phyloP scores from a whole-genome alignment of 2,797 vertebrate species.

The Oryzias dopingdopingensis region DNA sequence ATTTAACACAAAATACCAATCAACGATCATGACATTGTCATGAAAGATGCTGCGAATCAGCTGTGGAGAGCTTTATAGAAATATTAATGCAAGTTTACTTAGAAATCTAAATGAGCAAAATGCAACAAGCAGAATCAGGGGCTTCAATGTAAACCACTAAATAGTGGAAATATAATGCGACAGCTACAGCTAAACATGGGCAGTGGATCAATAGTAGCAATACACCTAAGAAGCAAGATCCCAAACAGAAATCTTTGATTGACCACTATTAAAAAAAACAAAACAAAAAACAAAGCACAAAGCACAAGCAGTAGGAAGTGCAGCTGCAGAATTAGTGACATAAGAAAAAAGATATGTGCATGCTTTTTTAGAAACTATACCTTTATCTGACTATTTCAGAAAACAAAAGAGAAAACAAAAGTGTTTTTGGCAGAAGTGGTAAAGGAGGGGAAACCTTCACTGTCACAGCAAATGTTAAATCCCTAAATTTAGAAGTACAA shows the following conservation, averaged over 20 bases:
- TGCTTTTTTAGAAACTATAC: slow-evolving; percentile 49
- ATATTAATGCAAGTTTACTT: neutral
- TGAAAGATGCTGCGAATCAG: neutral
- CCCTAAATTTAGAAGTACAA: too few species aligned
- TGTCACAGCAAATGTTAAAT: too few species aligned
- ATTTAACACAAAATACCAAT: neutral
- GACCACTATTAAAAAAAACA: neutral
- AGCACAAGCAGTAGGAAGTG: slow-evolving; percentile 40
- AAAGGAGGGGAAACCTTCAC: too few species aligned
- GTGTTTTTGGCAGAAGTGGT: neutral
- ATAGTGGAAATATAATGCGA: slow-evolving; percentile 10
- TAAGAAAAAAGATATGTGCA: slow-evolving; percentile 38
- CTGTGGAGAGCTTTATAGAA: too few species aligned
- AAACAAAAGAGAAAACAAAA: neutral
- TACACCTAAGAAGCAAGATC: slow-evolving; percentile 15
- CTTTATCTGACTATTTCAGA: slow-evolving; percentile 5
- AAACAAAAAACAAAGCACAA: slow-evolving; percentile 21
- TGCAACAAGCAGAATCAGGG: slow-evolving; percentile 5
- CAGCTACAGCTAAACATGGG: slow-evolving; percentile 15
- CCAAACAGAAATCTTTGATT: neutral
- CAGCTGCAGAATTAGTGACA: slow-evolving; percentile 30
- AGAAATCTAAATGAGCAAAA: slow-evolving; percentile 2
- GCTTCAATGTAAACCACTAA: slow-evolving; percentile 5
- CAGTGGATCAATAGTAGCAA: slow-evolving; percentile 13
- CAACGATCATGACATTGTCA: neutral